Conservation (phyloP, 2,888 invertebrate species). For the Alsophila aescularia region DNA sequence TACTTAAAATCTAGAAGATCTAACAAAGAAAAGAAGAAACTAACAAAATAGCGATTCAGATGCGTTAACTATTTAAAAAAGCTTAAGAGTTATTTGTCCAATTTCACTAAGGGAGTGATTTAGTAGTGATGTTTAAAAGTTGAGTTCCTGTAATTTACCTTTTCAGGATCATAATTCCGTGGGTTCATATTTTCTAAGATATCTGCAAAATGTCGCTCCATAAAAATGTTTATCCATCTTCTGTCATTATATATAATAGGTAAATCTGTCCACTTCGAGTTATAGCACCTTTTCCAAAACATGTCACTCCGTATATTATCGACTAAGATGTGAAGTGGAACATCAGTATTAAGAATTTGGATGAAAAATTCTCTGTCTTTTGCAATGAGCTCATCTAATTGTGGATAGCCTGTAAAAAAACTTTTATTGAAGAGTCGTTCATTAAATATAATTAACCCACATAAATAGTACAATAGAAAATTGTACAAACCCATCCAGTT, state of each 20-base stretch:
- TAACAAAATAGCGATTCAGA: too few species aligned
- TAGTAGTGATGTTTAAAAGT: too few species aligned
- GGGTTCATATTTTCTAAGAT: slow-evolving; percentile 79
- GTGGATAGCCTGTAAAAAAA: slow-evolving; percentile 59
- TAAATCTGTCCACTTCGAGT: slow-evolving; percentile 64
- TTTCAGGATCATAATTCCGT: slow-evolving; percentile 77
- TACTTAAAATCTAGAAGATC: too few species aligned
- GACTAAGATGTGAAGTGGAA: slow-evolving; percentile 71
- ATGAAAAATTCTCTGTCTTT: slow-evolving; percentile 75
- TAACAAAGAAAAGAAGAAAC: too few species aligned
- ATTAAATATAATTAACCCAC: too few species aligned
- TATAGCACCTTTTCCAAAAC: slow-evolving; percentile 78
- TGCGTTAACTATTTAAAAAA: too few species aligned
- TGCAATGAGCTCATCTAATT: slow-evolving; percentile 62
- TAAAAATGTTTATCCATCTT: slow-evolving; percentile 74
- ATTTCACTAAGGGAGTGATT: too few species aligned
- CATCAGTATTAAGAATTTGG: slow-evolving; percentile 68
- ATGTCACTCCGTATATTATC: slow-evolving; percentile 76
- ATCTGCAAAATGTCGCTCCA: slow-evolving; percentile 75
- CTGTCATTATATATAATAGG: slow-evolving; percentile 55
- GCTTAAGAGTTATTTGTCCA: too few species aligned
- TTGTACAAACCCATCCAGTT: slow-evolving; percentile 71
- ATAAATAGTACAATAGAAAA: slow-evolving; percentile 3
- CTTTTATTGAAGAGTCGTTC: slow-evolving; percentile 6
- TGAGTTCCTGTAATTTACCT: too few species aligned